Conservation (phyloP, 2,113 vertebrate genomes). For the Scartelaos histophorus region DNA sequence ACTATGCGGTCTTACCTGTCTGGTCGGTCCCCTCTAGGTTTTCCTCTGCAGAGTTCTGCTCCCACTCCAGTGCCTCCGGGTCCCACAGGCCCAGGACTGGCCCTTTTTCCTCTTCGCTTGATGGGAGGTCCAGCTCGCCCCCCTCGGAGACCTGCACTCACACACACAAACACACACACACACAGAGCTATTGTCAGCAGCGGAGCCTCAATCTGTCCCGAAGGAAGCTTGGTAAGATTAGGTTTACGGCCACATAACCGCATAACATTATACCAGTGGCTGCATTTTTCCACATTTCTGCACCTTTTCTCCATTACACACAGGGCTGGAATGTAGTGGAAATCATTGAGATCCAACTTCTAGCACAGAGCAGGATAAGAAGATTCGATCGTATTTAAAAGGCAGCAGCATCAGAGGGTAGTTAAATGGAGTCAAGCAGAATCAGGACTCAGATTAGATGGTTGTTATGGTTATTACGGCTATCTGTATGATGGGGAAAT, state of each 20-base stretch:
- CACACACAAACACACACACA: slow-evolving; percentile 25
- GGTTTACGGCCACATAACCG: slow-evolving; percentile 55
- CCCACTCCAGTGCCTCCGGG: slow-evolving; percentile 63
- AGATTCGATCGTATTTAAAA: slow-evolving; percentile 32
- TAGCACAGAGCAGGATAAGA: slow-evolving; percentile 43
- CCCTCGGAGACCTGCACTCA: slow-evolving; percentile 69
- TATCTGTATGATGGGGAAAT: slow-evolving; percentile 33
- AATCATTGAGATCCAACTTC: slow-evolving; percentile 38
- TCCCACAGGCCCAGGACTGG: slow-evolving; percentile 61
- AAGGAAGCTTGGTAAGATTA: slow-evolving; percentile 57
- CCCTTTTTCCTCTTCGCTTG: slow-evolving; percentile 59
- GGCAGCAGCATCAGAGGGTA: slow-evolving; percentile 19
- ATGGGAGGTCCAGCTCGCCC: slow-evolving; percentile 63
- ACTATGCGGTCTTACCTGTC: slow-evolving; percentile 74
- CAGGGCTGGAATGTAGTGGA: slow-evolving; percentile 51
- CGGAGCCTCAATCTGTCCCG: slow-evolving; percentile 23
- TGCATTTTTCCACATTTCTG: slow-evolving; percentile 51
- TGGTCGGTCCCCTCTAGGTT: slow-evolving; percentile 56
- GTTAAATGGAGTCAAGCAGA: slow-evolving; percentile 22
- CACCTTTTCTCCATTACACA: slow-evolving; percentile 59
- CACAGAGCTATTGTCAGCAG: slow-evolving; percentile 52
- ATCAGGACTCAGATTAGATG: slow-evolving; percentile 44
- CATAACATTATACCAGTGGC: slow-evolving; percentile 47
- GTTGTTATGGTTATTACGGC: slow-evolving; percentile 16
- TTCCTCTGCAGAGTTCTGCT: slow-evolving; percentile 41